These are phyloP conservation scores for Sebastes itinus DNA, from an alignment of 2,797 vertebrate genomes.

Conservation along the genomic window DNA sequence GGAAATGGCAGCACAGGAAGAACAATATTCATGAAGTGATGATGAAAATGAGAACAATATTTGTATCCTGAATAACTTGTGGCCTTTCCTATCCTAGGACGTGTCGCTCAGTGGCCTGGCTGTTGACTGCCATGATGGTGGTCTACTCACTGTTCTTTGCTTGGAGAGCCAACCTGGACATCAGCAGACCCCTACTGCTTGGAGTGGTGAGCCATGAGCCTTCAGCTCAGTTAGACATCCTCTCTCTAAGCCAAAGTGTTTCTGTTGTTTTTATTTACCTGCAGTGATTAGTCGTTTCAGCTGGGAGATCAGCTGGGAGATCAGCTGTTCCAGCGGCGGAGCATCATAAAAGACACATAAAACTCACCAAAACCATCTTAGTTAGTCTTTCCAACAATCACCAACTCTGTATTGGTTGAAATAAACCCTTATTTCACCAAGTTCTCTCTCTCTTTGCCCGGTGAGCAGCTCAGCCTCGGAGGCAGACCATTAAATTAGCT, in stretches of 20 bases:
- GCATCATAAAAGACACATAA: too few species aligned
- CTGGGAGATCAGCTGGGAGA: too few species aligned
- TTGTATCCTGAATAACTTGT: background rate
- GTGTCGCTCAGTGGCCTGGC: constrained; percentile 82
- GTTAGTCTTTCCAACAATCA: too few species aligned
- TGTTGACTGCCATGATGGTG: constrained; percentile 87
- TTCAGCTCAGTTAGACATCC: background rate
- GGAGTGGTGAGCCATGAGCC: constrained; percentile 83
- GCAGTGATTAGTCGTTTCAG: background rate
- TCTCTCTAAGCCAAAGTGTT: background rate
- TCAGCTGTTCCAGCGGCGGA: too few species aligned
- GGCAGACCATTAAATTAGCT: too few species aligned
- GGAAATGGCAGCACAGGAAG: background rate
- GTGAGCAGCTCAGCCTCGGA: too few species aligned
- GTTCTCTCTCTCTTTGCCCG: too few species aligned
- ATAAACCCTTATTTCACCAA: too few species aligned
- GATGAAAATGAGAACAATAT: background rate
- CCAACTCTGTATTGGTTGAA: too few species aligned
- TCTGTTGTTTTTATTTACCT: background rate
- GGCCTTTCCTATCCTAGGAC: constrained; percentile 70
- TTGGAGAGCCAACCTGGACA: constrained; percentile 97
- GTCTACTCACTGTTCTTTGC: constrained; percentile 95
- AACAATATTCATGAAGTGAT: background rate
- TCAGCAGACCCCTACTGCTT: constrained; percentile 91
- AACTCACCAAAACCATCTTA: too few species aligned